Evolutionary conservation across 2,797 vertebrate species (phyloP).

Genomic region (Microctenopoma steveboyesi): DNA sequence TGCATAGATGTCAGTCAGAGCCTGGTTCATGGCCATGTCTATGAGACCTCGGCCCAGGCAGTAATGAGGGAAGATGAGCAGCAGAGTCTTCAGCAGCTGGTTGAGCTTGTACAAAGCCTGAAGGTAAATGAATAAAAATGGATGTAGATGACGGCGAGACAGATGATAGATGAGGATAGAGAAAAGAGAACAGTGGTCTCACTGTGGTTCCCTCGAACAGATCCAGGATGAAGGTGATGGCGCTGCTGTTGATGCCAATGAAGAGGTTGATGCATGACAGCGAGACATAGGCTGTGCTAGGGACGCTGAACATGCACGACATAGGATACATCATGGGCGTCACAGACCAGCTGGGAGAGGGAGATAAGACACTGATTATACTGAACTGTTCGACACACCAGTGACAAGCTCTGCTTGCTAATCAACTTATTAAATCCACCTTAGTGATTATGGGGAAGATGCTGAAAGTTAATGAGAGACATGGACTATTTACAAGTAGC

Average conservation of each 20-base stretch:
- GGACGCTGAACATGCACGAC: constrained; percentile 90
- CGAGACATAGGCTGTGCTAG: constrained; percentile 95
- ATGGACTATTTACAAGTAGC: not conserved
- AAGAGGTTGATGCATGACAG: constrained; percentile 95
- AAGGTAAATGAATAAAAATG: constrained; percentile 23
- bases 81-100: constrained; percentile 86
- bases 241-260: constrained; percentile 95
- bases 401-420: not conserved
- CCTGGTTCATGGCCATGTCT: constrained; percentile 94
- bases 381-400: not conserved
- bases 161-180: not conserved
- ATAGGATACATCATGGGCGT: constrained; percentile 98
- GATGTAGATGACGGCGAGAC: not conserved
- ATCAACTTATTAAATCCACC: not conserved
- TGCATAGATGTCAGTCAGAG: constrained; percentile 89
- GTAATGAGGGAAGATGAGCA: constrained; percentile 94
- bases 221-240: constrained; percentile 93
- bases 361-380: not conserved
- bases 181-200: constrained; percentile 8
- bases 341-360: constrained; percentile 89
- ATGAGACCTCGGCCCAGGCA: constrained; percentile 94
- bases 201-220: constrained; percentile 91
- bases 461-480: not conserved
- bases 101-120: constrained; percentile 89
- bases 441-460: not conserved